These are phyloP conservation scores for Nothoprocta pentlandii DNA, from an alignment of 2,113 vertebrate genomes.

Conservation along the genomic window DNA sequence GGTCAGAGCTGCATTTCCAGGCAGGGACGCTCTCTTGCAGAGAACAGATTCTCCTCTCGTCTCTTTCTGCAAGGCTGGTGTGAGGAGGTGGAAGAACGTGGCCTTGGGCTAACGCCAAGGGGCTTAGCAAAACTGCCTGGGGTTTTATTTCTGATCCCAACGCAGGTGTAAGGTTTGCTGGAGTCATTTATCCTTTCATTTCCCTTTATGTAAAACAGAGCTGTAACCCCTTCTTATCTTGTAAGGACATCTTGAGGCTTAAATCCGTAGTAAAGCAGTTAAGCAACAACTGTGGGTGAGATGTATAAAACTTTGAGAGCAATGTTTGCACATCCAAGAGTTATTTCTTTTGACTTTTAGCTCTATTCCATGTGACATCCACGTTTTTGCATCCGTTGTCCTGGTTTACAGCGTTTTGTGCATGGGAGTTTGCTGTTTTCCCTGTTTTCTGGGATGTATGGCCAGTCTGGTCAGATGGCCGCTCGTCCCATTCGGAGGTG, in stretches of 20 bases:
- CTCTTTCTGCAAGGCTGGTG: neutral
- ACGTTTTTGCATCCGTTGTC: neutral
- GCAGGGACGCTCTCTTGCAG: neutral
- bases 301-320: neutral
- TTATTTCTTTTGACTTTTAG: neutral
- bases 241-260: neutral
- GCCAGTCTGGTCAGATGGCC: neutral
- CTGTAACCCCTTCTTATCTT: neutral
- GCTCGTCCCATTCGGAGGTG: neutral
- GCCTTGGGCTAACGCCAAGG: conserved; percentile 34
- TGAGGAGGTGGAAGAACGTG: conserved; percentile 1
- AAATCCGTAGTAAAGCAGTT: neutral
- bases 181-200: conserved; percentile 5
- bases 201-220: neutral
- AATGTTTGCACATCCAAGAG: fast-evolving
- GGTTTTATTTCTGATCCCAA: conserved; percentile 15
- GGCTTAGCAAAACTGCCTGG: conserved; percentile 7
- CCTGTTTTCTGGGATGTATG: neutral
- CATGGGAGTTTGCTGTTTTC: neutral
- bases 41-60: neutral
- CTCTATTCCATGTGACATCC: neutral
- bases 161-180: neutral
- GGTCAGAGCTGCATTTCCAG: neutral
- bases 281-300: neutral
- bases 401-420: neutral